phyloP scores from a whole-genome alignment of 2,797 vertebrate genomes.

The Tachyglossus aculeatus region DNA sequence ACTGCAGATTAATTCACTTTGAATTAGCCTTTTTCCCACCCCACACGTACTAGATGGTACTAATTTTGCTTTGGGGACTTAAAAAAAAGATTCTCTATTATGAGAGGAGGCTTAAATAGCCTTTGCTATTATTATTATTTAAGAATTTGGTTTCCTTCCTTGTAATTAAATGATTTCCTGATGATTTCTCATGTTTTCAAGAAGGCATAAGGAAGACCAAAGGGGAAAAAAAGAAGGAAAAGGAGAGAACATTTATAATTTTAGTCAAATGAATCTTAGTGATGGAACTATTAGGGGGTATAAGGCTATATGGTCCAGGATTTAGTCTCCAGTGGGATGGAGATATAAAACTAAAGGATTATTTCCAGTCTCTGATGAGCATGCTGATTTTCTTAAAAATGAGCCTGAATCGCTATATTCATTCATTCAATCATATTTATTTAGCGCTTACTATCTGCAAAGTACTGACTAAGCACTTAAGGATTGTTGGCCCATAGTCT shows the following conservation, averaged over 20 bases:
- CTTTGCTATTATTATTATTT: conserved; percentile 57
- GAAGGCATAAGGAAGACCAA: neutral
- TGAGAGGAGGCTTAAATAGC: conserved; percentile 33
- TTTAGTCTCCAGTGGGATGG: neutral
- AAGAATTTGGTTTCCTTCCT: conserved; percentile 60
- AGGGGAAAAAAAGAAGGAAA: neutral
- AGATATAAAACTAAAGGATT: no score
- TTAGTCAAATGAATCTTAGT: neutral
- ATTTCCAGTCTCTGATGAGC: no score
- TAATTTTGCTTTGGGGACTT: conserved; percentile 54
- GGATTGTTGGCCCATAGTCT: no score
- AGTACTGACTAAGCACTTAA: no score
- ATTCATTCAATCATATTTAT: no score
- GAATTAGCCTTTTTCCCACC: conserved; percentile 53
- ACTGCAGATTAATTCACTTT: conserved; percentile 58
- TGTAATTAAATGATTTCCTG: conserved; percentile 40
- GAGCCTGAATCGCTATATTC: no score
- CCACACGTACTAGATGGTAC: conserved; percentile 35
- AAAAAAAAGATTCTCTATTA: conserved; percentile 48
- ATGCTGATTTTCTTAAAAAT: no score
- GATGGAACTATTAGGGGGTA: neutral
- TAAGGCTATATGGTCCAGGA: neutral
- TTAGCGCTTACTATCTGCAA: no score
- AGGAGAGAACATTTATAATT: neutral
- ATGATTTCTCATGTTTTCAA: conserved; percentile 20